Conservation (phyloP, 2,797 vertebrate genomes). For the Malurus splendens region DNA sequence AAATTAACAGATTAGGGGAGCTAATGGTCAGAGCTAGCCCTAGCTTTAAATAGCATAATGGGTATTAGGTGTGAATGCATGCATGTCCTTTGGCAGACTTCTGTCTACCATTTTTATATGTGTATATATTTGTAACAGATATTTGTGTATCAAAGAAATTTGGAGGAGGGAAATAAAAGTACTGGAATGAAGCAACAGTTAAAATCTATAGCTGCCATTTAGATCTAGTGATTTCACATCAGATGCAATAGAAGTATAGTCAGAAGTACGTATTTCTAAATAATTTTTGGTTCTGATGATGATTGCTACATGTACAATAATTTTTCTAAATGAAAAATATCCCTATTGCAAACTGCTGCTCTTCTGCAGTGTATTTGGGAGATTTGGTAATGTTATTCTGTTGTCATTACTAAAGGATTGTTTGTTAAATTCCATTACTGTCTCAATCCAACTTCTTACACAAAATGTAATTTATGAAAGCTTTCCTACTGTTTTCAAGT, state of each 20-base stretch:
- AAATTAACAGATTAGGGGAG: background rate
- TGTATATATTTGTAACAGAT: background rate
- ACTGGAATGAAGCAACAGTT: background rate
- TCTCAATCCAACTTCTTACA: background rate
- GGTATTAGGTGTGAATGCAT: background rate
- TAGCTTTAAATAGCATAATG: background rate
- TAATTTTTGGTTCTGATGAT: background rate
- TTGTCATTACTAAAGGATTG: background rate
- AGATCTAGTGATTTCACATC: background rate
- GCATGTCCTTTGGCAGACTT: background rate
- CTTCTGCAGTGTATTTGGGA: background rate
- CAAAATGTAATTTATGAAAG: background rate
- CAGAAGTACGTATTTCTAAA: background rate
- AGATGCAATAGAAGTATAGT: background rate
- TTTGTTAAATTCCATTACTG: background rate
- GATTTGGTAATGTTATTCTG: background rate
- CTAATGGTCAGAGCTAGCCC: background rate
- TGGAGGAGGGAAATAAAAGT: background rate
- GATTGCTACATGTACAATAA: background rate
- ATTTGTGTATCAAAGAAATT: background rate
- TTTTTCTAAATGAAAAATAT: background rate
- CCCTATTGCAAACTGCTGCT: background rate
- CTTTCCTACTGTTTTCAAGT: background rate
- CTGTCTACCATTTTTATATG: accelerated
- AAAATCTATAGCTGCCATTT: background rate